phyloP scores from a whole-genome alignment of 2,113 vertebrate species.

The Phylloscopus trochiloides region DNA sequence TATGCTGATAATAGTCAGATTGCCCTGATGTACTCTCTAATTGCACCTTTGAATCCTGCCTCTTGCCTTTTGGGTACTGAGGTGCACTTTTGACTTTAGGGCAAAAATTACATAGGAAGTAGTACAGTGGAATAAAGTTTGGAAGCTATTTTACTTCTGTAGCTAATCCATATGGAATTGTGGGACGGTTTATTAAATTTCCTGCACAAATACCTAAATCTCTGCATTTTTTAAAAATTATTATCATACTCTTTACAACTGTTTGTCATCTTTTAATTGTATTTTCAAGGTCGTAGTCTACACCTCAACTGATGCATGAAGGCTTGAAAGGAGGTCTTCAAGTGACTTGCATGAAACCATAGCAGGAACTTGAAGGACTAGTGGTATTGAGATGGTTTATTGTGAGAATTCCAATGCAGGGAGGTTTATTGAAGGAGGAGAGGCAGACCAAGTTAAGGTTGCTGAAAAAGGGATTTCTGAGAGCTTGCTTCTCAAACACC shows the following conservation, averaged over 20 bases:
- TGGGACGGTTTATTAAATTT: neutral
- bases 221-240: accelerated
- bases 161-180: neutral
- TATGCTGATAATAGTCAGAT: neutral
- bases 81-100: neutral
- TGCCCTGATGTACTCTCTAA: neutral
- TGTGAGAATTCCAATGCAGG: neutral
- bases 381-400: neutral
- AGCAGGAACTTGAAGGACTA: neutral
- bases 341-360: neutral
- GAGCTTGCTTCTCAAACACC: neutral
- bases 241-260: neutral
- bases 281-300: neutral
- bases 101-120: neutral
- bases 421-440: neutral
- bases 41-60: neutral
- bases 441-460: neutral
- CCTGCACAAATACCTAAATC: neutral
- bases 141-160: neutral
- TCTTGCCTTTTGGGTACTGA: neutral
- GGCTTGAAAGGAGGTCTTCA: neutral
- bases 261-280: neutral
- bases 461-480: neutral
- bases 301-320: neutral
- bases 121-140: neutral